Evolutionary conservation across 2,113 vertebrate species (phyloP).

Genomic region (Amazona vittata): DNA sequence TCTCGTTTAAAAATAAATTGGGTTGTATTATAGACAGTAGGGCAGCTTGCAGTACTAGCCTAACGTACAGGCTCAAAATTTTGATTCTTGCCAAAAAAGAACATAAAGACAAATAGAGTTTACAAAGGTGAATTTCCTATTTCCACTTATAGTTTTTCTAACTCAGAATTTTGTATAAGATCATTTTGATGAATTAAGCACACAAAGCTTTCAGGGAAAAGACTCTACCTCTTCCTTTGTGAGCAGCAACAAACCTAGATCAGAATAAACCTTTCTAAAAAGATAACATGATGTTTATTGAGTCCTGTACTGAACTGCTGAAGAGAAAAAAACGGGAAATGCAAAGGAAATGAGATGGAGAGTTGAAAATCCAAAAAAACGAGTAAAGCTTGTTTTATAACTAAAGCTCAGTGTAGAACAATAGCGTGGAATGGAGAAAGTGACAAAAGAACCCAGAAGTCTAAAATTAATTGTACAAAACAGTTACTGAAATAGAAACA

Average conservation of each 20-base stretch:
- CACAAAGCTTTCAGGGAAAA: not conserved
- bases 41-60: not conserved
- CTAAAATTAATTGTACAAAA: conserved; percentile 29
- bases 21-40: not conserved
- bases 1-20: not conserved
- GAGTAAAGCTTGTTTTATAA: not conserved
- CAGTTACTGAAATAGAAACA: conserved; percentile 27
- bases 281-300: not conserved
- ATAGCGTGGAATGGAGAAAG: not conserved
- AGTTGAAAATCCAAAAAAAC: not conserved
- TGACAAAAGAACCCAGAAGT: not conserved
- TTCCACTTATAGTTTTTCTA: not conserved
- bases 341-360: not conserved
- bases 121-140: not conserved
- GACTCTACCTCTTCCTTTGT: not conserved
- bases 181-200: not conserved
- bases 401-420: not conserved
- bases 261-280: not conserved
- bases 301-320: not conserved
- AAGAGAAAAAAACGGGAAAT: not conserved
- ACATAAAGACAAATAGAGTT: not conserved
- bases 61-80: not conserved
- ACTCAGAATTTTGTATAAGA: not conserved
- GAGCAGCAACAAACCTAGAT: not conserved
- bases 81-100: not conserved